Conservation (phyloP, 2,888 invertebrate genomes). For the Melipona beecheii region DNA sequence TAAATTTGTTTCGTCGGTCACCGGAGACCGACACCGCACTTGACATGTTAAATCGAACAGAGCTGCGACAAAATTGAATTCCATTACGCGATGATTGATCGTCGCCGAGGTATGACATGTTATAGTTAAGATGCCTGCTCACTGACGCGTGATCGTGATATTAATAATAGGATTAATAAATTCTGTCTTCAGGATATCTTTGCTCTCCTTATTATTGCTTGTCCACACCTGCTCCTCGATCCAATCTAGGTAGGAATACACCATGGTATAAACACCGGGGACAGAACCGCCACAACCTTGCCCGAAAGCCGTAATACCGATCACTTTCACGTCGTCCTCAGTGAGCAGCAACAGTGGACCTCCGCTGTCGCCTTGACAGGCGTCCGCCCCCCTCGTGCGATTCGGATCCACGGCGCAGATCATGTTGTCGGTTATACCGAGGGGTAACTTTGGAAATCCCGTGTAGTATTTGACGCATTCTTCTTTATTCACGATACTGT, state of each 20-base stretch:
- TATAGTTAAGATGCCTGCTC: background rate
- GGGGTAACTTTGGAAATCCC: conserved; percentile 66
- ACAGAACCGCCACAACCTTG: conserved; percentile 73
- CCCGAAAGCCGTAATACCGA: conserved; percentile 80
- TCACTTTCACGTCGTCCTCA: conserved; percentile 60
- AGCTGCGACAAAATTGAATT: background rate
- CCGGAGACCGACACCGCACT: too few relatives aligned
- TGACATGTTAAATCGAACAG: too few relatives aligned
- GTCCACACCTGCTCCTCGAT: conserved; percentile 75
- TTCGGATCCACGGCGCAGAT: conserved; percentile 76
- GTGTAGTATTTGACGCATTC: conserved; percentile 68
- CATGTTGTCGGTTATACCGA: conserved; percentile 74
- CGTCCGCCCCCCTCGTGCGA: conserved; percentile 68
- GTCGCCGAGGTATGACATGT: background rate
- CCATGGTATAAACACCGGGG: conserved; percentile 78
- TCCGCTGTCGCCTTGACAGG: conserved; percentile 80
- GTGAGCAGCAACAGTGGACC: conserved; percentile 76
- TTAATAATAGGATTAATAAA: conserved; percentile 4
- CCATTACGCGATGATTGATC: background rate
- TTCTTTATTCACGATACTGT: conserved; percentile 68
- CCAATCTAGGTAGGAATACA: conserved; percentile 78
- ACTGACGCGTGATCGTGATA: background rate
- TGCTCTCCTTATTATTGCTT: background rate
- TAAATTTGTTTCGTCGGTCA: too few relatives aligned
- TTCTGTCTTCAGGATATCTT: background rate